Evolutionary conservation across 2,797 vertebrate genomes (phyloP).

Genomic region (Prionace glauca): DNA sequence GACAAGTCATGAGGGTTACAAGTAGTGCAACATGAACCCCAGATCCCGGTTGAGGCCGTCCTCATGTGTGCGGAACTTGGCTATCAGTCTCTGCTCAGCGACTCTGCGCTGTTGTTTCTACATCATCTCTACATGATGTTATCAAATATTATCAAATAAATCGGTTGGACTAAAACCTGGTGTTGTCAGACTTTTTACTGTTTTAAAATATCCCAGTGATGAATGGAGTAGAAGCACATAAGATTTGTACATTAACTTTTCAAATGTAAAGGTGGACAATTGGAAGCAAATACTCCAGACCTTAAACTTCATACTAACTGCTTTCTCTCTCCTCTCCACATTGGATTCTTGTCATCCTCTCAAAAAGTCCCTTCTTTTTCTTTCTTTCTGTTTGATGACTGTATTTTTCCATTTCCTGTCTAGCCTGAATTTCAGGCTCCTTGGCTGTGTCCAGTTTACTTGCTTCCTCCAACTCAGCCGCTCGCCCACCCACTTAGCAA

Average conservation of each 20-base stretch:
- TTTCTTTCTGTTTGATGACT: neutral
- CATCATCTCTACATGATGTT: no score
- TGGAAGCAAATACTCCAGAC: neutral
- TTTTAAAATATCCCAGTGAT: neutral
- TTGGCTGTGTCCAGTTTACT: neutral
- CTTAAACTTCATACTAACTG: neutral
- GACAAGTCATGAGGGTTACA: no score
- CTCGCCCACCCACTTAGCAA: no score
- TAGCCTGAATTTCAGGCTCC: neutral
- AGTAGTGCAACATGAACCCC: no score
- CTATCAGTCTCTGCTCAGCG: no score
- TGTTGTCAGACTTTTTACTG: no score
- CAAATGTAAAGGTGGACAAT: neutral
- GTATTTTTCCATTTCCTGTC: neutral
- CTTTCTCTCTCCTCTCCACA: neutral
- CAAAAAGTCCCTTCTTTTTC: neutral
- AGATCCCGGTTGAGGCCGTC: no score
- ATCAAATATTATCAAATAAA: no score
- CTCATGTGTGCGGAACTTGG: no score
- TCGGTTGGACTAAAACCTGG: no score
- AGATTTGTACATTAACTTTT: neutral
- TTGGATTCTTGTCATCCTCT: neutral
- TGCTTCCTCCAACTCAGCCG: neutral
- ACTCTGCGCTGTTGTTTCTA: no score
- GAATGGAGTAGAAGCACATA: neutral